Evolutionary conservation across 2,797 vertebrate genomes (phyloP).

Genomic region (Hydrocynus forskahlii): DNA sequence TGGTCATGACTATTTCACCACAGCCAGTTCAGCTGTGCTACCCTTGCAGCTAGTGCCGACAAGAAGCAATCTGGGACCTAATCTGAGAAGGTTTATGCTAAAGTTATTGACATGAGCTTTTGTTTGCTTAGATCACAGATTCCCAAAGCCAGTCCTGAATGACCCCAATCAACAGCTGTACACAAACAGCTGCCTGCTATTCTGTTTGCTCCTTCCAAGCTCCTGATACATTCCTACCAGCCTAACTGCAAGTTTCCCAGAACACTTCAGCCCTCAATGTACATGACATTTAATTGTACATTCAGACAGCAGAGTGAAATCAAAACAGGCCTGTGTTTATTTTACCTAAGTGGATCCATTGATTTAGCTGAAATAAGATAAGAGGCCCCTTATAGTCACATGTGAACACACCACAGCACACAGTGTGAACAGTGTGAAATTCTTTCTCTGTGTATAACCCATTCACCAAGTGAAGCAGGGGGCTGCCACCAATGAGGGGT

Average conservation of each 20-base stretch:
- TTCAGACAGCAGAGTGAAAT: neutral
- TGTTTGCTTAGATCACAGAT: neutral
- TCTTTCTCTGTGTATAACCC: too few relatives aligned
- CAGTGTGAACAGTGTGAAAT: too few relatives aligned
- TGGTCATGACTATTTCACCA: neutral
- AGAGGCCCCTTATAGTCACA: too few relatives aligned
- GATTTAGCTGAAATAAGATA: neutral
- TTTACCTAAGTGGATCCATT: too few relatives aligned
- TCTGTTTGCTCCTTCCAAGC: neutral
- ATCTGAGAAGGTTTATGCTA: neutral
- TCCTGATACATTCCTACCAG: neutral
- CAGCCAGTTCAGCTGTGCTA: neutral
- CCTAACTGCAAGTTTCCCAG: neutral
- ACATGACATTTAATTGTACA: neutral
- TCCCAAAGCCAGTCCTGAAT: neutral
- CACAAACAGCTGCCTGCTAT: neutral
- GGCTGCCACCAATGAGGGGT: too few relatives aligned
- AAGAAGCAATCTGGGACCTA: neutral
- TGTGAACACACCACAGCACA: too few relatives aligned
- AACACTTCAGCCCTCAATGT: neutral
- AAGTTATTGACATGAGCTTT: neutral
- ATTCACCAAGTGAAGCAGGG: too few relatives aligned
- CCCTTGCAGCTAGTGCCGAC: neutral
- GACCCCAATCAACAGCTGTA: neutral
- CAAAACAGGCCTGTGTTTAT: neutral